A percentile compares a stretch with the other conserved stretches of the same genome.
These are phyloP conservation scores for Stenodema calcarata DNA, from an alignment of 2,888 invertebrate genomes.

Conservation along the genomic window DNA sequence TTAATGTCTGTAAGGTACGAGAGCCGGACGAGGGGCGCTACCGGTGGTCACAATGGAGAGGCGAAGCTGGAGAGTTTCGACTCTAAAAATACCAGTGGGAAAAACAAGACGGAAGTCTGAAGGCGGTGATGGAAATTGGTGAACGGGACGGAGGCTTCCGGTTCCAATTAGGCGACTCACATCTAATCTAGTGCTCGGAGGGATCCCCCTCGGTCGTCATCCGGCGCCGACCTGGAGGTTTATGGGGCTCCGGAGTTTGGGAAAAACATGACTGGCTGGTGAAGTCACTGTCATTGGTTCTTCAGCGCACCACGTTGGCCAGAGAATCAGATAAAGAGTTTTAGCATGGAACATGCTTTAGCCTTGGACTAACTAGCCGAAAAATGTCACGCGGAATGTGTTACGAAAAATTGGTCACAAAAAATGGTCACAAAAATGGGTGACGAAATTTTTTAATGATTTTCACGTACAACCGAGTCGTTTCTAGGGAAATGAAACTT, in stretches of 20 bases:
- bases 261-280: not conserved
- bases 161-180: not conserved
- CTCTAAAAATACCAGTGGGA: slow-evolving; percentile 14
- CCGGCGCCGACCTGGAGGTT: not conserved
- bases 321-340: no score
- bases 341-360: no score
- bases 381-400: no score
- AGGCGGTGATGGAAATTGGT: not conserved
- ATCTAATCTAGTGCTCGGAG: not conserved
- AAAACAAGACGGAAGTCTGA: not conserved
- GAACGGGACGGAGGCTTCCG: not conserved
- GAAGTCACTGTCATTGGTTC: no score
- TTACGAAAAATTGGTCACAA: no score
- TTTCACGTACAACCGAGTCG: no score
- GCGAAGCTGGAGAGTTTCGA: not conserved
- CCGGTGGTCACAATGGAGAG: not conserved
- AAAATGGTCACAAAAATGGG: no score
- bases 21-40: not conserved
- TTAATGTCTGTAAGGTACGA: not conserved
- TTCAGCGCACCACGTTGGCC: no score
- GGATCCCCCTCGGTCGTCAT: not conserved
- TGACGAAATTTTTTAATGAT: no score
- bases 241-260: not conserved
- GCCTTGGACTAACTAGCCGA: no score
- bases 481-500: no score